These are phyloP conservation scores for Manduca sexta DNA, from an alignment of 1,140 invertebrate species.

Conservation along the genomic window DNA sequence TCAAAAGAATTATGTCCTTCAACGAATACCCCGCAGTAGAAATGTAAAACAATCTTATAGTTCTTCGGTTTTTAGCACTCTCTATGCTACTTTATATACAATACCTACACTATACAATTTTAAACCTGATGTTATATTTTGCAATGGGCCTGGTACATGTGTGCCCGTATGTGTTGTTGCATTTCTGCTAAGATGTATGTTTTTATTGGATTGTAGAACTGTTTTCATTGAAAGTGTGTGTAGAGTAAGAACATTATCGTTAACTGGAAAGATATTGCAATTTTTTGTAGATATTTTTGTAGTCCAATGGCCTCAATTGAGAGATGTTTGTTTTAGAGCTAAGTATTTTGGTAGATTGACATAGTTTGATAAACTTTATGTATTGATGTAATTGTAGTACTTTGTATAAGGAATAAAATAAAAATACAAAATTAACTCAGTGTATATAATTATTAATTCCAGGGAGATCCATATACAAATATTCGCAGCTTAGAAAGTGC, in stretches of 20 bases:
- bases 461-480: conserved; percentile 24
- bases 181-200: conserved; percentile 79
- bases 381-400: too few relatives aligned
- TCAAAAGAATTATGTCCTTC: conserved; percentile 69
- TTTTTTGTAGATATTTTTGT: conserved; percentile 89
- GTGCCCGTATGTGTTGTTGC: conserved; percentile 88
- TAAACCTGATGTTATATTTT: conserved; percentile 86
- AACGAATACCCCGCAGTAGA: conserved; percentile 86
- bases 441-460: conserved; percentile 27
- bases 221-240: conserved; percentile 97
- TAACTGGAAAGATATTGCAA: conserved; percentile 91
- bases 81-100: conserved; percentile 79
- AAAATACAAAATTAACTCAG: conserved; percentile 11
- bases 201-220: conserved; percentile 81
- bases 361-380: conserved; percentile 29
- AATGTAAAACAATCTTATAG: conserved; percentile 91
- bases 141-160: conserved; percentile 97
- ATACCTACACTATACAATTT: conserved; percentile 81
- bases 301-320: conserved; percentile 91
- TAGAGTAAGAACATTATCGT: conserved; percentile 89
- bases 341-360: conserved; percentile 78
- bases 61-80: conserved; percentile 84
- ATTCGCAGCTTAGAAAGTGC: conserved; percentile 5
- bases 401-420: too few relatives aligned
- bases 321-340: conserved; percentile 74